Conservation (phyloP, 2,113 vertebrate genomes). For the Saguinus midas region DNA sequence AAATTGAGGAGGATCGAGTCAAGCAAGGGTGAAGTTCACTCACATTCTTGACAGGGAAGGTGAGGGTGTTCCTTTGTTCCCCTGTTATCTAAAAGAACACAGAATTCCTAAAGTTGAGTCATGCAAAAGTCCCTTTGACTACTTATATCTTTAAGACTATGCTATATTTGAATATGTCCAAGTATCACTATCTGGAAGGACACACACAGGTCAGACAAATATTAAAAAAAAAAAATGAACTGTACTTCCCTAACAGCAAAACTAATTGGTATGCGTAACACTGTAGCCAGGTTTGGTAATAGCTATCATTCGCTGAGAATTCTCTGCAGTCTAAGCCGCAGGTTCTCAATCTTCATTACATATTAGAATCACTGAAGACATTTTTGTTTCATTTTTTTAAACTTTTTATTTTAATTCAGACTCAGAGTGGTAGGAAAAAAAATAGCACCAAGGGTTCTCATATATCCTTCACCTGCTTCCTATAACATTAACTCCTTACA, state of each 20-base stretch:
- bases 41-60: not conserved
- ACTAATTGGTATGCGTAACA: not conserved
- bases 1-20: not conserved
- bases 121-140: not conserved
- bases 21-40: not conserved
- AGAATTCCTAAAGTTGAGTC: not conserved
- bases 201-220: not conserved
- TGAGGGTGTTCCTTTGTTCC: not conserved
- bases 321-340: not conserved
- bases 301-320: not conserved
- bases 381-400: not conserved
- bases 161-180: constrained; percentile 17
- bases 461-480: not conserved
- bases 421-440: not conserved
- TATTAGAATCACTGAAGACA: not conserved
- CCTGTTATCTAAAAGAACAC: not conserved
- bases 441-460: not conserved
- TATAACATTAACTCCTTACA: not conserved
- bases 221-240: not conserved
- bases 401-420: constrained; percentile 32
- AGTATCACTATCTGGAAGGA: not conserved
- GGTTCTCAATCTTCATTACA: not conserved
- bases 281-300: not conserved
- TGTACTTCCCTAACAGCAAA: not conserved
- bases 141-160: not conserved